Conservation (phyloP, 2,888 invertebrate species). For the Sesia bembeciformis region DNA sequence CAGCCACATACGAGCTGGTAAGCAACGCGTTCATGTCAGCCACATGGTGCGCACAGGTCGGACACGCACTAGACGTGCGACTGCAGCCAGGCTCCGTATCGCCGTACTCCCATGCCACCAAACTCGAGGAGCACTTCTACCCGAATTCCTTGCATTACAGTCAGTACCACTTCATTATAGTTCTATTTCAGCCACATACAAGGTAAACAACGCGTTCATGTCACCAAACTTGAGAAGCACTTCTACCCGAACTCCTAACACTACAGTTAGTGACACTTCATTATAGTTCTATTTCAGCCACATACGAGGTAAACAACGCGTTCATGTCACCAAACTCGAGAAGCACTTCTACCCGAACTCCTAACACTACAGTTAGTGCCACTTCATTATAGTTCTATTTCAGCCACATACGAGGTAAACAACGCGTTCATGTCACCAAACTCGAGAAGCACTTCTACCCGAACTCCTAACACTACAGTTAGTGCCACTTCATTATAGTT, state of each 20-base stretch:
- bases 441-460: conserved; percentile 91
- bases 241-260: conserved; percentile 88
- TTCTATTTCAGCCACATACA: too few relatives aligned
- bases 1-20: conserved; percentile 50
- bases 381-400: neutral
- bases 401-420: too few relatives aligned
- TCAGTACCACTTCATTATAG: conserved; percentile 44
- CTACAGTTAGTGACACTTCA: conserved; percentile 75
- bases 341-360: conserved; percentile 91
- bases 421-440: conserved; percentile 67
- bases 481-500: conserved; percentile 25
- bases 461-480: conserved; percentile 85
- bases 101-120: conserved; percentile 77
- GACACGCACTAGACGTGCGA: conserved; percentile 58
- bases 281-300: too few relatives aligned
- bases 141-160: conserved; percentile 87
- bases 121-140: conserved; percentile 88
- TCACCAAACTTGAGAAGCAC: conserved; percentile 85
- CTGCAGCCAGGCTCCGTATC: conserved; percentile 70
- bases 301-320: too few relatives aligned
- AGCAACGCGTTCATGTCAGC: conserved; percentile 52
- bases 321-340: conserved; percentile 79
- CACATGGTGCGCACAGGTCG: conserved; percentile 13
- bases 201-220: conserved; percentile 30
- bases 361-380: conserved; percentile 80